Evolutionary conservation across 2,113 vertebrate species (phyloP).

Genomic region (Pygoscelis adeliae): DNA sequence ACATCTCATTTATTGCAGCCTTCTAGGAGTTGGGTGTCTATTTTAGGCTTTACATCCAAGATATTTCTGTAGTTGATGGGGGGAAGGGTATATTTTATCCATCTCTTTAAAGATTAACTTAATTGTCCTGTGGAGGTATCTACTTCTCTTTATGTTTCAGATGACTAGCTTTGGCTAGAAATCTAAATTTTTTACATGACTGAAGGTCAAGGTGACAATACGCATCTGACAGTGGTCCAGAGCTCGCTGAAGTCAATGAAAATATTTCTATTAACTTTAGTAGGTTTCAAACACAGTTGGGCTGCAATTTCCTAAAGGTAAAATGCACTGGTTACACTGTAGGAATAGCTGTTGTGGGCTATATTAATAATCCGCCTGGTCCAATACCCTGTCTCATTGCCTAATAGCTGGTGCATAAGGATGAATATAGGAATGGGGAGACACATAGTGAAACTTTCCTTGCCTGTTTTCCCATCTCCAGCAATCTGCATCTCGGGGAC

Average conservation of each 20-base stretch:
- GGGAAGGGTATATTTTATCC: neutral
- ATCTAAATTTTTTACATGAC: neutral
- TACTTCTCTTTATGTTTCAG: neutral
- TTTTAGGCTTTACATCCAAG: neutral
- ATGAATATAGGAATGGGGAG: rapidly evolving
- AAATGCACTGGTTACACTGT: neutral
- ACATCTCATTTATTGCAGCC: neutral
- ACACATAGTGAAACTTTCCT: neutral
- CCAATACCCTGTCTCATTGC: neutral
- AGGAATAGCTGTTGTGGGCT: neutral
- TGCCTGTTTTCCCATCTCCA: neutral
- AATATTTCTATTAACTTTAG: conserved; percentile 24
- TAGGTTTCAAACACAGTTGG: neutral
- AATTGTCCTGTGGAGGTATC: neutral
- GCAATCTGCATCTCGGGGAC: neutral
- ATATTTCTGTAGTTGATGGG: neutral
- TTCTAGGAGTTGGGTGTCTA: neutral
- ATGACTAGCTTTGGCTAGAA: conserved; percentile 2
- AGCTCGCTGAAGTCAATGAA: neutral
- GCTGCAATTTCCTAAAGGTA: conserved; percentile 6
- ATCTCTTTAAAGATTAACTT: neutral
- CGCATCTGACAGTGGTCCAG: neutral
- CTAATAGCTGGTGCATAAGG: neutral
- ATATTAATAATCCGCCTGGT: neutral
- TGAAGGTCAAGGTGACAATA: conserved; percentile 48